These are phyloP conservation scores for Andrena cerasifolii DNA, from an alignment of 1,140 invertebrate species.

Conservation along the genomic window DNA sequence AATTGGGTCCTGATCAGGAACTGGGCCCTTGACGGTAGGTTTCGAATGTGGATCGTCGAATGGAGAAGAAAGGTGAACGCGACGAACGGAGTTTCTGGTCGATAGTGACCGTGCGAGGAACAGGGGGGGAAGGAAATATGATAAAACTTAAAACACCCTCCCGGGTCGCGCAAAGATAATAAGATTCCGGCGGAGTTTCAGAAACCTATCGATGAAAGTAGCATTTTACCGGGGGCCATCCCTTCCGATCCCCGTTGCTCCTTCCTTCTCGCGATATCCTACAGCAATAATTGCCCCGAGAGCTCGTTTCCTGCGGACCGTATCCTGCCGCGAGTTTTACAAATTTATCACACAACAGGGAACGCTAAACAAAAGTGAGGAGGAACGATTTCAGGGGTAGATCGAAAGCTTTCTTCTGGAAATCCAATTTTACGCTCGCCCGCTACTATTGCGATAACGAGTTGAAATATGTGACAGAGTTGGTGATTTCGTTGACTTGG, in stretches of 20 bases:
- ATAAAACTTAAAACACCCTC: neutral
- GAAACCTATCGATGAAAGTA: slow-evolving; percentile 38
- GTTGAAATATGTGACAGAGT: neutral
- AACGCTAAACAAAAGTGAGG: neutral
- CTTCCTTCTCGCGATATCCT: slow-evolving; percentile 36
- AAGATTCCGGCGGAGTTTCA: slow-evolving; percentile 27
- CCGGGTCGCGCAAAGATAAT: neutral
- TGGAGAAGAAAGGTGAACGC: neutral
- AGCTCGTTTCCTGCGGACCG: slow-evolving; percentile 26
- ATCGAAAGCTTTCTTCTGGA: neutral
- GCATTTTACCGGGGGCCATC: neutral
- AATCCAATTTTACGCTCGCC: neutral
- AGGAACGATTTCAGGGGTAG: neutral
- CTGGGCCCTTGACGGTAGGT: too few species aligned
- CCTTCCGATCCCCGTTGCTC: slow-evolving; percentile 15
- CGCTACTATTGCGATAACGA: neutral
- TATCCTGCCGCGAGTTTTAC: slow-evolving; percentile 33
- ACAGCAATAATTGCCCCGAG: slow-evolving; percentile 45
- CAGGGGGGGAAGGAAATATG: neutral
- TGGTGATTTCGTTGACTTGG: too few species aligned
- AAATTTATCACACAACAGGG: slow-evolving; percentile 36
- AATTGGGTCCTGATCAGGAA: too few species aligned
- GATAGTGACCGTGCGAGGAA: neutral
- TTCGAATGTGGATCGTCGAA: neutral
- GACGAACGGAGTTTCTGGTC: neutral